These are phyloP conservation scores for Lagopus muta DNA, from an alignment of 2,113 vertebrate species.

Conservation along the genomic window DNA sequence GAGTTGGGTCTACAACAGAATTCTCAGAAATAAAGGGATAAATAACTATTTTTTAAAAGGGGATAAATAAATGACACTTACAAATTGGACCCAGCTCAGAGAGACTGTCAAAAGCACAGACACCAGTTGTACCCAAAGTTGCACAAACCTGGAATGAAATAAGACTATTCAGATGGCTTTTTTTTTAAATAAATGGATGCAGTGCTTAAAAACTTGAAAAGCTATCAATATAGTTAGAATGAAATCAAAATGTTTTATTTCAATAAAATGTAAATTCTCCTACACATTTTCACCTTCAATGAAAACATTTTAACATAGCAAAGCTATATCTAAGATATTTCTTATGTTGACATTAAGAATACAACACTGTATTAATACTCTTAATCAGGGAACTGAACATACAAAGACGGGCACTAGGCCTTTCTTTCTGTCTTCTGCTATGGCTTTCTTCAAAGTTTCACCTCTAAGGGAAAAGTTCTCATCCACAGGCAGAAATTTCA, in stretches of 20 bases:
- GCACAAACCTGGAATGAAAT: conserved; percentile 85
- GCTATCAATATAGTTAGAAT: neutral
- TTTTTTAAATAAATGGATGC: neutral
- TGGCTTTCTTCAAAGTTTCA: conserved; percentile 85
- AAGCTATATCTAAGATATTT: neutral
- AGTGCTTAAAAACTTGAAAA: neutral
- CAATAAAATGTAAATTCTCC: neutral
- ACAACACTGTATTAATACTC: neutral
- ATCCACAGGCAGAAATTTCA: conserved; percentile 90
- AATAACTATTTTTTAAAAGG: neutral
- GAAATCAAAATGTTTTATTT: neutral
- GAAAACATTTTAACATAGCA: neutral
- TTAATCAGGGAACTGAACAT: conserved; percentile 55
- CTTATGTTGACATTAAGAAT: neutral
- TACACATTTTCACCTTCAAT: neutral
- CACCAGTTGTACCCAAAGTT: conserved; percentile 94
- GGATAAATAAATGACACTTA: conserved; percentile 71
- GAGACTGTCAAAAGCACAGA: conserved; percentile 93
- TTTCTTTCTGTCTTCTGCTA: conserved; percentile 86
- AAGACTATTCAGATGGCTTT: neutral
- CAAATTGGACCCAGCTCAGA: conserved; percentile 92
- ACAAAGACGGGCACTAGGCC: conserved; percentile 94
- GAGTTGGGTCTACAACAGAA: neutral
- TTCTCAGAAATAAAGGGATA: neutral
- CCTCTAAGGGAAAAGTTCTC: conserved; percentile 90